Conservation (phyloP, 2,113 vertebrate species). For the Bagarius yarrelli region DNA sequence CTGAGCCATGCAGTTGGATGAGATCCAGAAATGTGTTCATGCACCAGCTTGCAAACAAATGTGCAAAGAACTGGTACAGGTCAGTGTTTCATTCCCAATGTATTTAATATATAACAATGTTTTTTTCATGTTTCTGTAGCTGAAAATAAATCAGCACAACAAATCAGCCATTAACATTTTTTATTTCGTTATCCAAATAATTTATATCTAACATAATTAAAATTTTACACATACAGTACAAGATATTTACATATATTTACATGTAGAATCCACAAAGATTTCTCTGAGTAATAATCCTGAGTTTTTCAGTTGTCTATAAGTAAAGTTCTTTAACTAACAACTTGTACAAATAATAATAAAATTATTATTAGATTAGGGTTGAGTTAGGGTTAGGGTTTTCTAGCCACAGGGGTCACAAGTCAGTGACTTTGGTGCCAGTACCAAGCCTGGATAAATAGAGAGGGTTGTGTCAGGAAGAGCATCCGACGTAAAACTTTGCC, state of each 20-base stretch:
- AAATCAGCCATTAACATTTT: conserved; percentile 4
- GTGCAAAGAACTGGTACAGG: not conserved
- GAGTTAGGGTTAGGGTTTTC: too few species aligned
- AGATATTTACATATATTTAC: not conserved
- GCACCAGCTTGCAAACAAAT: not conserved
- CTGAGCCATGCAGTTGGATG: conserved; percentile 7
- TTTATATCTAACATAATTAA: not conserved
- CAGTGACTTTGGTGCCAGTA: too few species aligned
- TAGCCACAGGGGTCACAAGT: too few species aligned
- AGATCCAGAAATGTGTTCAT: not conserved
- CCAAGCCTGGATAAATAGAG: too few species aligned
- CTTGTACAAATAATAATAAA: too few species aligned
- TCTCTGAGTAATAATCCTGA: not conserved
- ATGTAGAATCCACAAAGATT: not conserved
- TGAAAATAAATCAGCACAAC: conserved; percentile 7
- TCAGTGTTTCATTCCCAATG: conserved; percentile 27
- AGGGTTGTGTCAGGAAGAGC: too few species aligned
- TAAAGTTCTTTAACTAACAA: not conserved
- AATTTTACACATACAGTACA: too few species aligned
- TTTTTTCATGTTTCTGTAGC: not conserved
- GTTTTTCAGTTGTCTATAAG: not conserved
- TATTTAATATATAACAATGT: conserved; percentile 19
- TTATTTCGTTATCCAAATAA: not conserved
- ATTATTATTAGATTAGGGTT: too few species aligned
- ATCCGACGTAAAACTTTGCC: too few species aligned